Percentiles rank a stretch among this genome's conserved stretches.
Evolutionary conservation across 2,113 vertebrate genomes (phyloP).

Genomic region (Calyptommatus sinebrachiatus): DNA sequence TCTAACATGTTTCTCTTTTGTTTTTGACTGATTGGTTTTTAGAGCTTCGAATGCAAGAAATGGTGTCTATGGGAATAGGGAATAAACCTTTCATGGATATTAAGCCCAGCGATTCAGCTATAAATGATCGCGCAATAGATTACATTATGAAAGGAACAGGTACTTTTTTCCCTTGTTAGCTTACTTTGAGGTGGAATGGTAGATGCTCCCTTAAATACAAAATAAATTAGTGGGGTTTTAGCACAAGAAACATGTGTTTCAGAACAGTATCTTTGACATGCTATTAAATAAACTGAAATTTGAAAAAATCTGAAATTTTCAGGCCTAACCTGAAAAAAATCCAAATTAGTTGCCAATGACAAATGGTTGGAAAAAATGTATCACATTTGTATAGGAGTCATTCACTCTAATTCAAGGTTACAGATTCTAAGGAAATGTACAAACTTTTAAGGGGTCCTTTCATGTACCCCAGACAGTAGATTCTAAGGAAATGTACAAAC

Average conservation of each 20-base stretch:
- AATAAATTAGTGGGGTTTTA: no score
- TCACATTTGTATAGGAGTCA: no score
- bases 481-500: no score
- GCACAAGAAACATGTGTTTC: not conserved
- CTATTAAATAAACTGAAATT: not conserved
- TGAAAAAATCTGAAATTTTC: not conserved
- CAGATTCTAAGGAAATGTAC: no score
- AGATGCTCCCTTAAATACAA: not conserved
- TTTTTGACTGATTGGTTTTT: constrained; percentile 3
- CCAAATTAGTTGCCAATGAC: no score
- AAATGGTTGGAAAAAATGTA: no score
- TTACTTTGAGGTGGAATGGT: not conserved
- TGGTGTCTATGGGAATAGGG: constrained; percentile 83
- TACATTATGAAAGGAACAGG: constrained; percentile 79
- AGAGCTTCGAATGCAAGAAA: constrained; percentile 83
- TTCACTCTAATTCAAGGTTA: no score
- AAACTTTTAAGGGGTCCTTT: no score
- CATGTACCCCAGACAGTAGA: no score
- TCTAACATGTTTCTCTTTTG: not conserved
- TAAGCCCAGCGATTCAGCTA: constrained; percentile 78
- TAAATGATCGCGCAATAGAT: constrained; percentile 74
- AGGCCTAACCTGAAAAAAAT: no score
- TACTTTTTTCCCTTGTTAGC: constrained; percentile 19
- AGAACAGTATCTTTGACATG: not conserved
- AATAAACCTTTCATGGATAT: constrained; percentile 84